Evolutionary conservation across 2,888 invertebrate genomes (phyloP), one percentile per base, ranked within the genome.

Genomic region (Pelosia muscerda): DNA sequence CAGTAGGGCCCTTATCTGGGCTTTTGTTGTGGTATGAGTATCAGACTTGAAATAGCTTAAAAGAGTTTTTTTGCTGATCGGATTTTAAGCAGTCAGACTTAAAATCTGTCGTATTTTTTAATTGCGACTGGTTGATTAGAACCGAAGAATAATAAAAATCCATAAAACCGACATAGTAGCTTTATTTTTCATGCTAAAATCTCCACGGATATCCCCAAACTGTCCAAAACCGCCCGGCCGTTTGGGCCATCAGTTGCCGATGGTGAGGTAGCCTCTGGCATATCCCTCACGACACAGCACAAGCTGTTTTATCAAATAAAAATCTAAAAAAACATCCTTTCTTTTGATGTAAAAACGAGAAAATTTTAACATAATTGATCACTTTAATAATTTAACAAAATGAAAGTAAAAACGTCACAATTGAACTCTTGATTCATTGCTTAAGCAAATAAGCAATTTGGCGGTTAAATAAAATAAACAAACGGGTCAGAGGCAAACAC

Each of bases 1-100:
- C 85, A 86, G 89, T 90, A 87, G 85, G 85, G 81, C 85, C 90
- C 90, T 91, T 90, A 90, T 88, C 90, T 86, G 86, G 86, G 83
- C 83, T 81, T 87, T 90, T 90, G 89, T 90, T 86, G 84, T 79
- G 84, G 77, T 81, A 89, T 88, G 88, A 88, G 89, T 88, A 89
- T 86, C 81, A 80, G 76, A 79, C 84, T 63, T 86, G 88, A 88
- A 89, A 88, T 89, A 86, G 89, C 87, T 88, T 83, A 87, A 88
- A 83, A 85, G 87, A 84, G 84, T 38, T 2, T 3, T 13, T 38
- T 38, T 38, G 15, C 15, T 38, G 38, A 38, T 15, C 38, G 13
- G 4, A 38, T 38, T 38, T 38, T 15, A 15, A 38, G 3, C 9
- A 0, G 9, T 38, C 28, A 28, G 28, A 28, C 28, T 28, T 38